Base-by-base conservation (phyloP, 2,797 vertebrate species). In the Numenius phaeopus region DNA sequence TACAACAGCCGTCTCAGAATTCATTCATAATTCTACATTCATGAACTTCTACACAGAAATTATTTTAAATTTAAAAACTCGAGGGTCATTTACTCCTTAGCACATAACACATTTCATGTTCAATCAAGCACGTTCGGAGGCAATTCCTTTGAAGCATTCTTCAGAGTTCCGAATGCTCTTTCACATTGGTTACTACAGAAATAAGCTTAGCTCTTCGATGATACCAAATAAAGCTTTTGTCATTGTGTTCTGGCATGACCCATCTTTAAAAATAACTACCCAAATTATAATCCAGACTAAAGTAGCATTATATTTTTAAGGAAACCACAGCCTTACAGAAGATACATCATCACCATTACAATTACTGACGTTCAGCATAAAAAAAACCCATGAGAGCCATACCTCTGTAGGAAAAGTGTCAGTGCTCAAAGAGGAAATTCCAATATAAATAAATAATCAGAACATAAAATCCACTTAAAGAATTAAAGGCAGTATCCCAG, bases 321-420 rank as follows among this genome's bases (percentile, higher is more conserved):
- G 49, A 94, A 89, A 89, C 64, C 69, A 69, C 20, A 18, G 32
- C 26, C 76, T 85, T 69, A 87, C 24, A 78, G 49, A 90, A 89
- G 58, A 75, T 62, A 3, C 3, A 87, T 39, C 40, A 67, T 39
- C 54, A 64, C 47, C 59, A 61, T 84, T 84, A 73, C 37, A 59
- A 73, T 59, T 82, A 80, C 75, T 37, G 44, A 84, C 50, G 70
- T 32, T 92, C 65, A 87, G 46, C 62, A 79, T 24, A 78, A 78
- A 80, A 85, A 77, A 32, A 97, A 80, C 34, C 32, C 50, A 40
- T 23, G 34, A 95, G 54, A 92, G 64, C 62, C 67, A 93, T 44
- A 85, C 15, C 42, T 85, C 90, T 78, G 49, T 27, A 95, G 76
- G 88, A 94, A 97, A 97, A 95, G 95, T 95, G 94, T 96, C 95